A percentile compares a stretch with the other conserved stretches of the same genome.
Evolutionary conservation across 2,113 vertebrate genomes (phyloP).

Genomic region (Donacobius atricapilla): DNA sequence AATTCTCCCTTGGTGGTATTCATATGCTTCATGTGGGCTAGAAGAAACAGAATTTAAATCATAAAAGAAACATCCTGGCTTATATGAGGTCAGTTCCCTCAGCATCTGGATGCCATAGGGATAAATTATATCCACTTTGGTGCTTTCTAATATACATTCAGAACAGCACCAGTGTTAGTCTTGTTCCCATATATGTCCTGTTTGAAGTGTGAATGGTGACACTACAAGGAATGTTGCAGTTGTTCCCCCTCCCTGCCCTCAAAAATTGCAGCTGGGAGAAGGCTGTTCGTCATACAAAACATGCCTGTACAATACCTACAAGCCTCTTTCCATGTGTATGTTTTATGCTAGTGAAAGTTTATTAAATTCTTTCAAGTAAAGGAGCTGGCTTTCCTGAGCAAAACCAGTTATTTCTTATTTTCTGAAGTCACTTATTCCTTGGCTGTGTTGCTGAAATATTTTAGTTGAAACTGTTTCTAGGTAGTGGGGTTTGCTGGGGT

Average conservation of each 20-base stretch:
- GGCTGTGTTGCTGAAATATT: not conserved
- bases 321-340: not conserved
- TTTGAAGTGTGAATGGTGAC: not conserved
- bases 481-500: not conserved
- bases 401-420: not conserved
- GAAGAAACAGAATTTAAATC: conserved; percentile 26
- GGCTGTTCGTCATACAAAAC: not conserved
- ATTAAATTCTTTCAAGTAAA: not conserved
- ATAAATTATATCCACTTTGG: conserved; percentile 20
- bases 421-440: not conserved
- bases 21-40: not conserved
- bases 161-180: not conserved
- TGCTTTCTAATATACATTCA: conserved; percentile 4
- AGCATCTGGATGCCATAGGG: conserved; percentile 10
- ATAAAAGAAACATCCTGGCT: conserved; percentile 5
- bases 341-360: not conserved
- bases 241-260: not conserved
- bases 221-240: not conserved
- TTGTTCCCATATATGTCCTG: not conserved
- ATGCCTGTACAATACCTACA: not conserved
- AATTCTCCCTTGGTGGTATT: conserved; percentile 12
- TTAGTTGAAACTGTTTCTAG: not conserved
- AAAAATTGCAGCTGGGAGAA: not conserved
- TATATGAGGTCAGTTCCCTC: not conserved
- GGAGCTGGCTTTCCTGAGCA: not conserved